Base-by-base conservation (phyloP, 2,113 vertebrate species). In the Anser cygnoides region DNA sequence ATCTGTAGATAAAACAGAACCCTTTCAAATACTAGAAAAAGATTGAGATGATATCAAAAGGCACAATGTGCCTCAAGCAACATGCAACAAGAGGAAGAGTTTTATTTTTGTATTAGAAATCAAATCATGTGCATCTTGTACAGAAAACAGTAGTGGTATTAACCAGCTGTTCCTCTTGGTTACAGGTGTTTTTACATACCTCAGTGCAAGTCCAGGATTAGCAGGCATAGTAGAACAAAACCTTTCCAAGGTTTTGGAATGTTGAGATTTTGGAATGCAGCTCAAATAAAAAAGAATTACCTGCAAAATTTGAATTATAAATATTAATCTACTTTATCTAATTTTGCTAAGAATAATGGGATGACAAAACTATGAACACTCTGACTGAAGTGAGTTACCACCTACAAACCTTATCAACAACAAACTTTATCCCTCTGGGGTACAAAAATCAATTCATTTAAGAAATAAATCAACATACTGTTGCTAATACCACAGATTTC, bases 201-300 rank as follows among this genome's bases (percentile, higher is more conserved):
- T 99, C 93, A 99, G 97, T 93, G 98, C 98, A 97, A 99, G 98
- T 92, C 98, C 98, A 37, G 98, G 97, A 98, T 99, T 99, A 97
- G 97, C 97, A 94, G 99, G 99, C 99, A 99, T 99, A 73, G 96
- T 89, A 97, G 98, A 98, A 93, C 98, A 98, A 93, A 99, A 98
- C 70, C 98, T 98, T 97, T 99, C 99, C 99, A 99, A 98, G 8
- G 98, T 97, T 95, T 98, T 98, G 91, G 98, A 98, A 98, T 99
- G 99, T 84, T 99, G 99, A 79, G 98, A 98, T 84, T 97, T 98
- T 49, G 99, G 99, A 96, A 99, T 98, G 96, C 98, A 98, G 97
- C 98, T 98, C 97, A 99, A 98, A 97, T 99, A 99, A 91, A 99
- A 98, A 92, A 98, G 96, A 95, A 99, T 98, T 85, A 99, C 99